These are phyloP conservation scores for Microplitis mediator DNA, from an alignment of 1,140 invertebrate species.

Conservation along the genomic window DNA sequence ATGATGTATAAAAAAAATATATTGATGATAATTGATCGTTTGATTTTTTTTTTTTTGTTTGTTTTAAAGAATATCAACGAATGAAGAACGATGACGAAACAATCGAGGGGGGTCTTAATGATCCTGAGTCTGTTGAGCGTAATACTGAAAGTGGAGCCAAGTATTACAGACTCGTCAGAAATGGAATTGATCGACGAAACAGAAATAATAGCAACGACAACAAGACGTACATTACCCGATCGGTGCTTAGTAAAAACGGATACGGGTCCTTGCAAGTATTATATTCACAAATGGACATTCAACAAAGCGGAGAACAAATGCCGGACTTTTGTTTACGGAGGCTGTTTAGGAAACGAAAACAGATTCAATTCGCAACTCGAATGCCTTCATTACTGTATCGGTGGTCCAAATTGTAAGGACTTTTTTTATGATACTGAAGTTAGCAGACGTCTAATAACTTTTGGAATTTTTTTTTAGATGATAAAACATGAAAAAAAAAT, in stretches of 20 bases:
- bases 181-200: constrained; percentile 17
- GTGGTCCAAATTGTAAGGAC: constrained; percentile 61
- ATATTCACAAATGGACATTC: constrained; percentile 75
- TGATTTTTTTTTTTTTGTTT: too few relatives aligned
- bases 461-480: too few relatives aligned
- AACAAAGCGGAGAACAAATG: constrained; percentile 71
- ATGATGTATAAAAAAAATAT: background rate
- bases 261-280: constrained; percentile 71
- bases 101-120: constrained; percentile 46
- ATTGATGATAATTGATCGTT: background rate
- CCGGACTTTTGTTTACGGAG: constrained; percentile 76
- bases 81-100: constrained; percentile 52
- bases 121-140: constrained; percentile 46
- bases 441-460: too few relatives aligned
- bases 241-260: constrained; percentile 59
- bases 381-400: constrained; percentile 71
- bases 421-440: too few relatives aligned
- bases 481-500: too few relatives aligned
- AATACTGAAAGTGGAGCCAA: constrained; percentile 32
- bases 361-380: constrained; percentile 76
- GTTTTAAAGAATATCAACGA: constrained; percentile 38
- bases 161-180: constrained; percentile 44
- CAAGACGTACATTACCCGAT: constrained; percentile 45
- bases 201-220: constrained; percentile 20
- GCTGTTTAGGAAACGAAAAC: constrained; percentile 80